Conservation (phyloP, 2,888 invertebrate species). For the Chymomyza caudatula region DNA sequence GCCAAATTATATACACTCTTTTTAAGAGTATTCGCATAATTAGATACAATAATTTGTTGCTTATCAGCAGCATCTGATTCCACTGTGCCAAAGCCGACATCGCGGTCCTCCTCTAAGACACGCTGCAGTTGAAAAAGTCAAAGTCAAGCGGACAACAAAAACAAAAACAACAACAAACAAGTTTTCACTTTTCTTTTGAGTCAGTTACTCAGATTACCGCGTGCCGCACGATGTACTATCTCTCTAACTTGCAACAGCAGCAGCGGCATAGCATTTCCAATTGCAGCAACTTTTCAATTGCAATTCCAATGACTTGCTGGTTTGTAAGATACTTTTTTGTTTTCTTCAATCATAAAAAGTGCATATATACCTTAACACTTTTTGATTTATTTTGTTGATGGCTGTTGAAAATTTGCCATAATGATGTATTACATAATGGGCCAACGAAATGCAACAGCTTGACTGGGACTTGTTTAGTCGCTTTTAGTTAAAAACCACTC, state of each 20-base stretch:
- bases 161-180: conserved; percentile 45
- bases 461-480: background rate
- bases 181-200: conserved; percentile 62
- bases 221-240: conserved; percentile 4
- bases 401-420: conserved; percentile 47
- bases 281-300: conserved; percentile 34
- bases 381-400: conserved; percentile 14
- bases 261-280: conserved; percentile 41
- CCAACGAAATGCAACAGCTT: background rate
- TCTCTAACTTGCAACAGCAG: conserved; percentile 56
- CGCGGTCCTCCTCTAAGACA: background rate
- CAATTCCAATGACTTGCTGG: background rate
- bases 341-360: background rate
- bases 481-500: background rate
- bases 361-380: conserved; percentile 5
- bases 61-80: background rate
- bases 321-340: background rate
- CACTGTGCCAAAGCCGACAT: background rate
- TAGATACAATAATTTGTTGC: background rate
- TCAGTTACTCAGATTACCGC: conserved; percentile 50
- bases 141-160: conserved; percentile 53
- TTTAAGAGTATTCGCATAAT: background rate
- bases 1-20: background rate
- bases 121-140: conserved; percentile 65
- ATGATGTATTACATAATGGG: conserved; percentile 58